Conservation (phyloP, 2,797 vertebrate species). For the Tympanoctomys barrerae region DNA sequence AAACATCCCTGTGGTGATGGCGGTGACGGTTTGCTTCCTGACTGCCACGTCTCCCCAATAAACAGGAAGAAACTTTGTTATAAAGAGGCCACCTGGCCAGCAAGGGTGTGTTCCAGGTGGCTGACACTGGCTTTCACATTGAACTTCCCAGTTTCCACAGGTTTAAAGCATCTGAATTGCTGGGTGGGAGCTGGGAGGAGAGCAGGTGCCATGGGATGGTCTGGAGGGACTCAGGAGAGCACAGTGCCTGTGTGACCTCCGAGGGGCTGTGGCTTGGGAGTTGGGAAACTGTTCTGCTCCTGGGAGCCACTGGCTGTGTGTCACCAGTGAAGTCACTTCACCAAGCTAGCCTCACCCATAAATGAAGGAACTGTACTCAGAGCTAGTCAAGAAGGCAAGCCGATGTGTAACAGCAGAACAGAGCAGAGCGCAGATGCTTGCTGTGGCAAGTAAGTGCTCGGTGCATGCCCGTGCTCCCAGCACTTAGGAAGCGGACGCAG, state of each 20-base stretch:
- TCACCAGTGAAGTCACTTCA: not conserved
- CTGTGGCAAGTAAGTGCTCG: not conserved
- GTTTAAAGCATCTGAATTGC: slow-evolving; percentile 23
- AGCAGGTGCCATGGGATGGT: not conserved
- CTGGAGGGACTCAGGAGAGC: not conserved
- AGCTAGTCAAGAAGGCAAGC: not conserved
- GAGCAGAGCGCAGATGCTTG: not conserved
- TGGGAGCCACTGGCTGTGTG: not conserved
- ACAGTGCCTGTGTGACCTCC: not conserved
- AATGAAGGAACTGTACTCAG: not conserved
- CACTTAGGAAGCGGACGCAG: not conserved
- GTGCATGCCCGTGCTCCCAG: not conserved
- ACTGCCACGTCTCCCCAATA: slow-evolving; percentile 60
- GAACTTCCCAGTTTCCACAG: not conserved
- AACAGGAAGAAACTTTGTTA: slow-evolving; percentile 73
- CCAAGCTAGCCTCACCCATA: not conserved
- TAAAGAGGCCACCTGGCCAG: slow-evolving; percentile 58
- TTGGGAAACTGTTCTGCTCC: not conserved
- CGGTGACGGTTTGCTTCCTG: slow-evolving; percentile 53
- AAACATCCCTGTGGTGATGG: slow-evolving; percentile 69
- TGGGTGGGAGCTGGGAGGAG: not conserved
- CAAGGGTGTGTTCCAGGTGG: slow-evolving; percentile 36
- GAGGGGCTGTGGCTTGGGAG: not conserved
- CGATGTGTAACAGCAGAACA: not conserved
- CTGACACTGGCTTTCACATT: slow-evolving; percentile 31